Evolutionary conservation across 2,888 invertebrate genomes (phyloP), one percentile per base, ranked within the genome.

Genomic region (Ceratothoa steindachneri): DNA sequence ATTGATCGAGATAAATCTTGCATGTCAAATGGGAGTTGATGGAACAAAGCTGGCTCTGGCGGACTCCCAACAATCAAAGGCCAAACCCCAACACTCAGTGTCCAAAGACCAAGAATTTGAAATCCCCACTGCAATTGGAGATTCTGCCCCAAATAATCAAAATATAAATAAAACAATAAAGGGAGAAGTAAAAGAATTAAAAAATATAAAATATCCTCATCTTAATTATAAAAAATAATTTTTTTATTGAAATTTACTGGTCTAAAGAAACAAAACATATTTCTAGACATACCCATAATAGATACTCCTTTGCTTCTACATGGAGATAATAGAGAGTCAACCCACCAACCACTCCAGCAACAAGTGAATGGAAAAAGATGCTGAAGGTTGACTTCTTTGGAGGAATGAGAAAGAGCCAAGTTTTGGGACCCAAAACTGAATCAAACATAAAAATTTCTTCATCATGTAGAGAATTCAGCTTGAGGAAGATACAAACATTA

Each of bases 381-480:
- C 71, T 75, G 7, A 68, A 30, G 30, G 67, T 64, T 15, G 64
- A 19, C 29, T 68, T 69, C 68, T 80, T 80, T 28, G 67, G 70
- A 1, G 73, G 71, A 1, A 80, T 72, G 0, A 81, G 66, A 69
- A 77, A 80, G n/a, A 41, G 24, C 80, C 80, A 80, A 0, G 80
- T 80, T 22, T 72, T 72, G 28, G 71, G 66, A 19, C 76, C 74
- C 1, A 74, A 55, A 7, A 69, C 52, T 1, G 77, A 76, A 30
- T 80, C 76, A 67, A 80, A 77, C 7, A 31, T 69, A 9, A 73
- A 27, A 15, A 71, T 68, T n/a, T 80, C 80, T 65, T 80, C 80
- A 69, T 80, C 77, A 31, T 64, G 31, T 22, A 70, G 70, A 22
- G 74, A 27, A 22, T 73, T 41, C 27, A 78, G 67, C 75, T 77